Evolutionary conservation across 1,140 invertebrate genomes (phyloP), one percentile per base, ranked within the genome.

Genomic region (Oncopodura yosiiana): DNA sequence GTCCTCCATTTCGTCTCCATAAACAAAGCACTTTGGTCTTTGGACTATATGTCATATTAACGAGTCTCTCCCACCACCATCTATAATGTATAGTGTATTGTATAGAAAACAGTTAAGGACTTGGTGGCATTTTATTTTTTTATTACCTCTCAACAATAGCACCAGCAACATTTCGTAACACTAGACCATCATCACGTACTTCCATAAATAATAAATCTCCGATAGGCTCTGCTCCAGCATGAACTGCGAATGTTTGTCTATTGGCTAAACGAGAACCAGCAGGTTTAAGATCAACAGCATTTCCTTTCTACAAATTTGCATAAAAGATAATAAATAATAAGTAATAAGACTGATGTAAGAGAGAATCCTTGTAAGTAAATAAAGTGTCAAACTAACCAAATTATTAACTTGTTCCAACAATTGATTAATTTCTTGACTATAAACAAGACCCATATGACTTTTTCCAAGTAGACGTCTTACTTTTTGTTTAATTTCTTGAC

Each of bases 21-120:
- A 99, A 77, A 73, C 94, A 99, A 42, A 99, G 74, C 14, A 98
- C 87, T 72, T 91, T 88, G 65, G 88, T 98, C 74, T 97, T 98
- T 0, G 95, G 96, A 65, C 93, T 94, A 70, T 94, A 99, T 0
- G 94, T 98, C 92, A 99, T 98, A 68, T 99, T 99, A 11, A 99
- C 93, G 21, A 99, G 75, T 48, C 94, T 77, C 69, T 99, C 95
- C 74, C 93, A 99, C 94, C 94, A 99, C 94, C 94, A 99, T 26
- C 61, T 63, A 29, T 14, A 51, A 27, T n/a, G n/a, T 2, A 2
- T 42, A 43, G n/a, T 24, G 3, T 30, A 36, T 6, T 3, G 5
- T 34, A 36, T 1, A 2, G 18, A 8, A 39, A 8, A 39, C 18
- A 18, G 5, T 12, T 12, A 39, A 39, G 37, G 29, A 34, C 32